phyloP scores from a whole-genome alignment of 2,888 invertebrate genomes.

The Conus canariensis region DNA sequence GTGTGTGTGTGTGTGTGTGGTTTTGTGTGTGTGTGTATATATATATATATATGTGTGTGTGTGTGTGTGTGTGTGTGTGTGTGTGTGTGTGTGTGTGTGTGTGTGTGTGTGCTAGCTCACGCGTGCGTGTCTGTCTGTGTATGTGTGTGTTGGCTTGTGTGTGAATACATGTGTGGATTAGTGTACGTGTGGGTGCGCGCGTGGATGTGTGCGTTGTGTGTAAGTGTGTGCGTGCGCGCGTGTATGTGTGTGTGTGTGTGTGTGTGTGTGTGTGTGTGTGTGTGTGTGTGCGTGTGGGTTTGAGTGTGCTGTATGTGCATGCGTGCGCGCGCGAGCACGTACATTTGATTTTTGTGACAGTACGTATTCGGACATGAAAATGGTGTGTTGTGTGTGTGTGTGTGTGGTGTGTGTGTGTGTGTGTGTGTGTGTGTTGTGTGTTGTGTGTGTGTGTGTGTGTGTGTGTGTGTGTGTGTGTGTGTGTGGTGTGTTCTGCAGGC shows the following conservation, averaged over 20 bases:
- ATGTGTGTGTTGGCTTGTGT: not conserved
- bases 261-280: too few relatives aligned
- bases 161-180: not conserved
- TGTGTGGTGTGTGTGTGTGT: not conserved
- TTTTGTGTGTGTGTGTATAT: not conserved
- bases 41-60: not conserved
- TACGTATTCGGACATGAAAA: too few relatives aligned
- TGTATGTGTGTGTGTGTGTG: too few relatives aligned
- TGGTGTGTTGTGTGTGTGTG: not conserved
- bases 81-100: not conserved
- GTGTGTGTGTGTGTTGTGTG: not conserved
- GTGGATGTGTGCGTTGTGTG: not conserved
- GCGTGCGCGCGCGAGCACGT: not conserved
- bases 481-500: slow-evolving; percentile 81
- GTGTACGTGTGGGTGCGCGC: not conserved
- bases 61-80: not conserved
- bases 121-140: not conserved
- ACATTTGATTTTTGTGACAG: too few relatives aligned
- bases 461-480: not conserved
- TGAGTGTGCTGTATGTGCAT: too few relatives aligned
- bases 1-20: not conserved
- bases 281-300: not conserved
- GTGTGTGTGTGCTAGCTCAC: not conserved
- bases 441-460: not conserved
- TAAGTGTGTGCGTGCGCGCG: not conserved